These are phyloP conservation scores for Noctua pronuba DNA, from an alignment of 2,888 invertebrate species.

Conservation along the genomic window DNA sequence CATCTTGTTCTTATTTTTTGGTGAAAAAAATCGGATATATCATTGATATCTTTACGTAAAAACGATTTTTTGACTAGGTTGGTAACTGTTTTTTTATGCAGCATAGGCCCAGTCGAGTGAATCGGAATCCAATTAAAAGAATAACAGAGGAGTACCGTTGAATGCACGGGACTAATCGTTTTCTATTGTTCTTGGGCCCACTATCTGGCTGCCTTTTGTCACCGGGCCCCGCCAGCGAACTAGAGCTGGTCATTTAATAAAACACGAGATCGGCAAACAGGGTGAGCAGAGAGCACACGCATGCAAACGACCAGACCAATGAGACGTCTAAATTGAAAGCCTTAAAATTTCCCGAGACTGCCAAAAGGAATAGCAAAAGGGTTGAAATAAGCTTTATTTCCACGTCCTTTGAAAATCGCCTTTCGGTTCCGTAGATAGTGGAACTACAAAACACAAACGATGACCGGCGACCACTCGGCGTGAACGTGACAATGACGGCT, in stretches of 20 bases:
- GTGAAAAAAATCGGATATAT: not conserved
- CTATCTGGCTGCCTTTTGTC: constrained; percentile 85
- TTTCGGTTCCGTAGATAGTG: constrained; percentile 85
- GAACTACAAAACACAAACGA: constrained; percentile 83
- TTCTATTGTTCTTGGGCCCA: constrained; percentile 85
- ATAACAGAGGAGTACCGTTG: constrained; percentile 76
- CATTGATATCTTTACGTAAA: no score
- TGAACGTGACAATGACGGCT: constrained; percentile 89
- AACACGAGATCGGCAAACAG: constrained; percentile 80
- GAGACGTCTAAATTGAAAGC: constrained; percentile 65
- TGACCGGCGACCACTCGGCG: constrained; percentile 72
- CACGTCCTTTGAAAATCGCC: constrained; percentile 69
- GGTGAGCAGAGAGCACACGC: constrained; percentile 55
- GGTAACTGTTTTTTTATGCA: constrained; percentile 9
- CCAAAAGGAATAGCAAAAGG: constrained; percentile 58
- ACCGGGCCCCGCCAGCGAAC: constrained; percentile 74
- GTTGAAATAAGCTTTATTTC: constrained; percentile 65
- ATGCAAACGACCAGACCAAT: constrained; percentile 58
- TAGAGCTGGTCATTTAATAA: constrained; percentile 86
- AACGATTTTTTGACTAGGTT: constrained; percentile 8
- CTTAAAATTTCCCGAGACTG: constrained; percentile 66
- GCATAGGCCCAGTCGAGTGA: constrained; percentile 25
- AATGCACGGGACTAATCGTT: constrained; percentile 80
- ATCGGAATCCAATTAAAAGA: constrained; percentile 84
- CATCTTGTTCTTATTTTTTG: constrained; percentile 18